phyloP scores from a whole-genome alignment of 2,888 invertebrate species.

The Eumacrocentrus americanus region DNA sequence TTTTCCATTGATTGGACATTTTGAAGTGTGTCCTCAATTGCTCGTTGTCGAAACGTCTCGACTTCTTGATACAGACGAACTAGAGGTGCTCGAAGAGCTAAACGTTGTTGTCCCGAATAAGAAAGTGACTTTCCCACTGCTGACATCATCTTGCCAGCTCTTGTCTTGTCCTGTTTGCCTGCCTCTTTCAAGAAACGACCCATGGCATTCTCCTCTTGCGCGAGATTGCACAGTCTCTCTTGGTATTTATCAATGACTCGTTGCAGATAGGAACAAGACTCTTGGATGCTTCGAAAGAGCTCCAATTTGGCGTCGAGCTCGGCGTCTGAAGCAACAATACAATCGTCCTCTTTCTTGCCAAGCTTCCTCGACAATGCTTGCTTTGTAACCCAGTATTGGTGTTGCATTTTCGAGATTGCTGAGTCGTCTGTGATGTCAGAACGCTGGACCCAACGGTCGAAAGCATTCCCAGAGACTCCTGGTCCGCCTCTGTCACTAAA shows the following conservation, averaged over 20 bases:
- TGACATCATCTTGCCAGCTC: slow-evolving; percentile 83
- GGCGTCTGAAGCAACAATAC: slow-evolving; percentile 94
- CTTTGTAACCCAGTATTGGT: slow-evolving; percentile 98
- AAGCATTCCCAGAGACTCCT: slow-evolving; percentile 57
- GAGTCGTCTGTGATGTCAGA: slow-evolving; percentile 60
- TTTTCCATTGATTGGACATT: slow-evolving; percentile 96
- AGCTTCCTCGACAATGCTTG: slow-evolving; percentile 91
- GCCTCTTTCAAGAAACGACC: slow-evolving; percentile 94
- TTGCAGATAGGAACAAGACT: slow-evolving; percentile 85
- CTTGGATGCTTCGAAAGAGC: slow-evolving; percentile 89
- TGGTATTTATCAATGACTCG: slow-evolving; percentile 92
- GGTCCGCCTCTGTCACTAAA: slow-evolving; percentile 49
- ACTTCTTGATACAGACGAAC: slow-evolving; percentile 91
- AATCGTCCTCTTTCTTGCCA: slow-evolving; percentile 96
- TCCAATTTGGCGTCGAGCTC: slow-evolving; percentile 96
- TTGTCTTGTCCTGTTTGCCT: slow-evolving; percentile 84
- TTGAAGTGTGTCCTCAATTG: slow-evolving; percentile 89
- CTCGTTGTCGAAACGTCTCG: slow-evolving; percentile 95
- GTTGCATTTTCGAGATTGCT: slow-evolving; percentile 76
- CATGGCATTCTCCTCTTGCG: slow-evolving; percentile 94
- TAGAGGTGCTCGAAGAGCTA: slow-evolving; percentile 84
- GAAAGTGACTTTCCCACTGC: slow-evolving; percentile 86
- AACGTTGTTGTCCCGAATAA: slow-evolving; percentile 89
- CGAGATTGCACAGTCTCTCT: slow-evolving; percentile 87
- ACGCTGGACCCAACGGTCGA: slow-evolving; percentile 65